Evolutionary conservation across 1,140 invertebrate species (phyloP), one percentile per base, ranked within the genome.

Genomic region (Babylonia areolata): DNA sequence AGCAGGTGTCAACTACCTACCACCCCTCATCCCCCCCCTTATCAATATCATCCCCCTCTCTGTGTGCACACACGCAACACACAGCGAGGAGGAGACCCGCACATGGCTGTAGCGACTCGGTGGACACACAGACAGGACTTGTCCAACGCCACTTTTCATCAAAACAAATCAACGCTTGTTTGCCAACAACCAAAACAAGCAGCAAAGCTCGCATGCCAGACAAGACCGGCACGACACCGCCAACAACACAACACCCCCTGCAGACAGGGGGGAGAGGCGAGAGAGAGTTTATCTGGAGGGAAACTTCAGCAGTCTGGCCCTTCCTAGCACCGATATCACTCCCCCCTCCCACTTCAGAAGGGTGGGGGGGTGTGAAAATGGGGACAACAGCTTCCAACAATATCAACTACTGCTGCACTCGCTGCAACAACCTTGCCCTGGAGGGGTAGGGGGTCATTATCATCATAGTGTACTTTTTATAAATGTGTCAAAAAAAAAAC

Each of bases 201-300:
- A n/a, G 28, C 46, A 81, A 37, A 31, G 46, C 33, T 81, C 58
- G 46, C 33, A 31, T 37, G 15, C 40, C 40, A 54, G 28, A n/a
- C 79, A 12, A 37, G 40, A 69, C 40, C 39, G 35, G 28, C 37
- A 37, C 35, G 54, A 31, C 33, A 31, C 37, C 54, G 35, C 39
- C 35, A 20, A 15, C 81, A n/a, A n/a, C n/a, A n/a, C n/a, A n/a
- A n/a, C n/a, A n/a, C 28, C 15, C 81, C 33, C 33, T 37, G 20
- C 17, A 58, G 58, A 58, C 20, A 83, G 83, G 23, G 71, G n/a
- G 71, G 58, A 42, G 35, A 69, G 83, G 37, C 17, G 71, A n/a
- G 71, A n/a, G 37, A 33, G 33, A 23, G 42, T 40, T 17, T 31
- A 33, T 77, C 83, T 40, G 33, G 35, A n/a, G 51, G 40, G 69